Evolutionary conservation across 1,140 invertebrate species (phyloP), one percentile per base, ranked within the genome.

Genomic region (Semibalanus balanoides): DNA sequence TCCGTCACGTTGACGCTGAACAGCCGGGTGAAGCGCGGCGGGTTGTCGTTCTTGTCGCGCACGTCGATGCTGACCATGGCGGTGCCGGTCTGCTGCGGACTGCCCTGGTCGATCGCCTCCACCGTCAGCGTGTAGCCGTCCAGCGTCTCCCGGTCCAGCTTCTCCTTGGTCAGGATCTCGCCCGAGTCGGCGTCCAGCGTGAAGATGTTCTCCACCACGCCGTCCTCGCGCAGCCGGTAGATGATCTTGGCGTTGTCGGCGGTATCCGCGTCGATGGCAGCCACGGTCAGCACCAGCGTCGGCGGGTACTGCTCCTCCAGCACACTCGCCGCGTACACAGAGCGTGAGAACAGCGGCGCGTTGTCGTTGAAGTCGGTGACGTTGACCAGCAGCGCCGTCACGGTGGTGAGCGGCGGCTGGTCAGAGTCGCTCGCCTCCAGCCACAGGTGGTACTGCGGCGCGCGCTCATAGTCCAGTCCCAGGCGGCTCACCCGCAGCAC

Each of bases 1-100:
- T 99, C 97, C 0, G 95, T 96, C 0, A 99, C 93, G 82, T 96
- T 96, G 0, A 95, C 92, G 81, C 92, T 95, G 83, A 96, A 97
- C 0, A 97, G 84, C 74, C 94, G 85, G 0, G 94, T 96, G 82
- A 98, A 98, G 77, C 92, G 87, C 0, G 96, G 95, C 19, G 93
- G 93, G 83, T 97, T 96, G 83, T 98, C 96, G 84, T 98, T 98
- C 83, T 95, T 95, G 82, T 98, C 95, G 28, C 91, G 82, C 27
- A 98, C 89, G 9, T 89, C 92, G 0, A 98, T 87, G 27, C 93
- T 81, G 0, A 98, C 91, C 35, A 92, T 94, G 0, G 94, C 89
- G 0, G 92, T 91, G 17, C 95, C 93, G 0, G 92, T 91, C 73
- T 93, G 83, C 75, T 89, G 88, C 0, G 94, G 93, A 43, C 87